Percentiles rank a stretch among this genome's conserved stretches.
Evolutionary conservation across 2,888 invertebrate genomes (phyloP).

Genomic region (Frankliniella fusca): DNA sequence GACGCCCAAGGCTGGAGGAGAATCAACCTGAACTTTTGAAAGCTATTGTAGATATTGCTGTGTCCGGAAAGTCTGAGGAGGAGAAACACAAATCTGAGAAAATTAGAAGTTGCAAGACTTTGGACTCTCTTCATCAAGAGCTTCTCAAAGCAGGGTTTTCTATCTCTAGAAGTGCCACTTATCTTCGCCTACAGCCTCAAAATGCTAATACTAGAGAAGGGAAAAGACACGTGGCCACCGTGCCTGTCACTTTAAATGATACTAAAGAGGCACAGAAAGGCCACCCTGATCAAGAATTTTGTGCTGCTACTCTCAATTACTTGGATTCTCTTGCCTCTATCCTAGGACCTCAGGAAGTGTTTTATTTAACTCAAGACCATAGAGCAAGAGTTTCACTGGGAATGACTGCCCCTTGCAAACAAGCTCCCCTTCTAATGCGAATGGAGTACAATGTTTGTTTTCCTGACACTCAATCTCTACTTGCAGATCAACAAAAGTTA

Average conservation of each 20-base stretch:
- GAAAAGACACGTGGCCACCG: conserved; percentile 42
- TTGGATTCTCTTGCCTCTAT: conserved; percentile 41
- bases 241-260: conserved; percentile 41
- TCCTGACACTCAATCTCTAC: conserved; percentile 44
- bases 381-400: conserved; percentile 45
- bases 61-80: conserved; percentile 42
- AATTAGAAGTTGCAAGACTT: conserved; percentile 38
- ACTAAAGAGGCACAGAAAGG: conserved; percentile 38
- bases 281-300: conserved; percentile 42
- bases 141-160: conserved; percentile 37
- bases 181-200: conserved; percentile 40
- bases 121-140: conserved; percentile 38
- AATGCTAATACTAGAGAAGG: conserved; percentile 40
- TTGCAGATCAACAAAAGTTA: conserved; percentile 42
- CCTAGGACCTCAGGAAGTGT: conserved; percentile 39
- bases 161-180: conserved; percentile 39
- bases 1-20: conserved; percentile 42
- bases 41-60: conserved; percentile 42
- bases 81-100: conserved; percentile 40
- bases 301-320: conserved; percentile 39
- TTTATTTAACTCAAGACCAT: conserved; percentile 41
- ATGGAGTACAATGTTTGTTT: conserved; percentile 40
- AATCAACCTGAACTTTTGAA: conserved; percentile 42
- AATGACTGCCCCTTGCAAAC: conserved; percentile 46
- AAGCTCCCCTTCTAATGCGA: conserved; percentile 44